Conservation (phyloP, 1,140 invertebrate species). For the Drosophila fuyamai region DNA sequence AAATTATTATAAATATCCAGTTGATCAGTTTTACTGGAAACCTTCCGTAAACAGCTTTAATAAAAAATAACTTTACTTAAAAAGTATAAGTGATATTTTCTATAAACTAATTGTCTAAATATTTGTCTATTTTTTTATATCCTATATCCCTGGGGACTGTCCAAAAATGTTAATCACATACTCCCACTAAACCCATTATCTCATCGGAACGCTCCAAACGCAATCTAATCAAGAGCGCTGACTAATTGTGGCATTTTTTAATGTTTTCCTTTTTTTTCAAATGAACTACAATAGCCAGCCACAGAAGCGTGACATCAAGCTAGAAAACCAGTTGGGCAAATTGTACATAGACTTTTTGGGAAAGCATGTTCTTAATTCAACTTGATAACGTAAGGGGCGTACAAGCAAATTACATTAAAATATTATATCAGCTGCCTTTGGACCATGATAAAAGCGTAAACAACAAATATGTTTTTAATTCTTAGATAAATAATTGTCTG, state of each 20-base stretch:
- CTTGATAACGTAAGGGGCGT: constrained; percentile 12
- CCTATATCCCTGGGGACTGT: not conserved
- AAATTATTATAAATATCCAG: too few species aligned
- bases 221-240: constrained; percentile 67
- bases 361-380: constrained; percentile 22
- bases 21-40: too few species aligned
- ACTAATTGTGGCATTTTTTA: constrained; percentile 56
- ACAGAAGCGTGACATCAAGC: constrained; percentile 62
- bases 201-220: constrained; percentile 10
- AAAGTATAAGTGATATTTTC: too few species aligned
- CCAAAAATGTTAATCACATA: constrained; percentile 17
- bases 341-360: constrained; percentile 23
- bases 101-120: too few species aligned
- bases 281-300: constrained; percentile 37
- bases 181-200: constrained; percentile 44
- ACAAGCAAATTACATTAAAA: constrained; percentile 37
- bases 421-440: constrained; percentile 65
- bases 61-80: too few species aligned
- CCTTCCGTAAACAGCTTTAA: too few species aligned
- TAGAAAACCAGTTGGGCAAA: constrained; percentile 64
- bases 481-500: constrained; percentile 37
- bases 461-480: constrained; percentile 17
- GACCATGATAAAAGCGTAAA: constrained; percentile 28
- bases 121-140: not conserved
- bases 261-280: constrained; percentile 58